Evolutionary conservation across 2,888 invertebrate genomes (phyloP).

Genomic region (Eupithecia tripunctaria): DNA sequence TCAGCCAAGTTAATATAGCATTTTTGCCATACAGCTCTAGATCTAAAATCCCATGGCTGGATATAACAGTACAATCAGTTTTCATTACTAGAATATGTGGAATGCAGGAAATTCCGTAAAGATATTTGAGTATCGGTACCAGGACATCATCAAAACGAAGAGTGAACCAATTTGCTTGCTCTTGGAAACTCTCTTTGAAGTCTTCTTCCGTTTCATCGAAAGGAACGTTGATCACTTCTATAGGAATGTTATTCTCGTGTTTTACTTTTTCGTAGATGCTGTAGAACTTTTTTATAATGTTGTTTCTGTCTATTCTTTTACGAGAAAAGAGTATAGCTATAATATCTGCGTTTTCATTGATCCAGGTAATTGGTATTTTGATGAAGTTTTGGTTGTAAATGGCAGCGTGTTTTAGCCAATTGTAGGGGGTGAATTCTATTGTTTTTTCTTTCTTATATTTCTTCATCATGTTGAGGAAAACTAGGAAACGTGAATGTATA

Average conservation of each 20-base stretch:
- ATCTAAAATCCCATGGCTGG: conserved; percentile 65
- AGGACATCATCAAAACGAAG: conserved; percentile 63
- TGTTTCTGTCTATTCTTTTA: conserved; percentile 62
- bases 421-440: conserved; percentile 46
- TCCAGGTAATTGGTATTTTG: conserved; percentile 57
- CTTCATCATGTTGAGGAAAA: neutral
- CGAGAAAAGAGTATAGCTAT: conserved; percentile 67
- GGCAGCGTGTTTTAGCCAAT: conserved; percentile 63
- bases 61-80: conserved; percentile 63
- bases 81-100: conserved; percentile 65
- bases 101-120: conserved; percentile 64
- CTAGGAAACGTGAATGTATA: neutral
- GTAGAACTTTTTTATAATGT: conserved; percentile 66
- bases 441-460: neutral
- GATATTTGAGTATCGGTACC: conserved; percentile 57
- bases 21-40: conserved; percentile 70
- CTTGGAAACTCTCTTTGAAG: conserved; percentile 54
- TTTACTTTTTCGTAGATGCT: conserved; percentile 70
- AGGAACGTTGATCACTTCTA: conserved; percentile 74
- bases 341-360: conserved; percentile 62
- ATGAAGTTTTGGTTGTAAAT: conserved; percentile 54
- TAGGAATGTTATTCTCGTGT: conserved; percentile 58
- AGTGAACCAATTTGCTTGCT: conserved; percentile 78
- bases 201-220: conserved; percentile 63
- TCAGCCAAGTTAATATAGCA: conserved; percentile 71